Conservation (phyloP, 2,113 vertebrate species). For the Sander lucioperca region DNA sequence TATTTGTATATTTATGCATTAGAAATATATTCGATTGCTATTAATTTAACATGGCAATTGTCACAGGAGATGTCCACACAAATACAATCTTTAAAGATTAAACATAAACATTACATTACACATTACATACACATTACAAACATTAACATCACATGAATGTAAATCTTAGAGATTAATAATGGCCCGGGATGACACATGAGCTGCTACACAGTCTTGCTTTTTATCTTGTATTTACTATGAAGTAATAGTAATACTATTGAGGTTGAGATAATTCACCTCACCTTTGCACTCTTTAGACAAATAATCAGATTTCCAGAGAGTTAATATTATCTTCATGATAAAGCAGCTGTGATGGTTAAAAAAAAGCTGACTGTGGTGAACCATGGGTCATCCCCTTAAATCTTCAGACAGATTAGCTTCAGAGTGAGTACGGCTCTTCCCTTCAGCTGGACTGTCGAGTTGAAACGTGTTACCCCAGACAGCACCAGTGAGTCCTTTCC, state of each 20-base stretch:
- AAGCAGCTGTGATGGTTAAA: conserved; percentile 25
- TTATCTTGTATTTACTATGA: background rate
- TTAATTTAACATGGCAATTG: background rate
- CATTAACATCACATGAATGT: background rate
- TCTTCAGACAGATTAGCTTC: conserved; percentile 28
- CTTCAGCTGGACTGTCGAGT: conserved; percentile 42
- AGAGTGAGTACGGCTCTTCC: background rate
- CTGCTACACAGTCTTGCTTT: background rate
- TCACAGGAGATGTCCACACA: background rate
- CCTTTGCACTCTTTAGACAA: conserved; percentile 1
- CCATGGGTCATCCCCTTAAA: conserved; percentile 27
- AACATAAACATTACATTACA: too few species aligned
- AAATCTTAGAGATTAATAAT: background rate
- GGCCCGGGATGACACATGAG: background rate
- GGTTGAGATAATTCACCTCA: background rate
- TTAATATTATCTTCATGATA: background rate
- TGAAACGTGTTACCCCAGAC: conserved; percentile 40
- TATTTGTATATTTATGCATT: background rate
- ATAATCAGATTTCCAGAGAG: conserved; percentile 1
- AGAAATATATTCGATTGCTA: background rate
- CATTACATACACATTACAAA: too few species aligned
- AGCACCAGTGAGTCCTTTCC: conserved; percentile 60
- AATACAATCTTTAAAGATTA: background rate
- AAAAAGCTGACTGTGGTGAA: conserved; percentile 19
- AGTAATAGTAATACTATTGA: background rate